Evolutionary conservation across 2,113 vertebrate species (phyloP).

Genomic region (Dissostichus mawsoni): DNA sequence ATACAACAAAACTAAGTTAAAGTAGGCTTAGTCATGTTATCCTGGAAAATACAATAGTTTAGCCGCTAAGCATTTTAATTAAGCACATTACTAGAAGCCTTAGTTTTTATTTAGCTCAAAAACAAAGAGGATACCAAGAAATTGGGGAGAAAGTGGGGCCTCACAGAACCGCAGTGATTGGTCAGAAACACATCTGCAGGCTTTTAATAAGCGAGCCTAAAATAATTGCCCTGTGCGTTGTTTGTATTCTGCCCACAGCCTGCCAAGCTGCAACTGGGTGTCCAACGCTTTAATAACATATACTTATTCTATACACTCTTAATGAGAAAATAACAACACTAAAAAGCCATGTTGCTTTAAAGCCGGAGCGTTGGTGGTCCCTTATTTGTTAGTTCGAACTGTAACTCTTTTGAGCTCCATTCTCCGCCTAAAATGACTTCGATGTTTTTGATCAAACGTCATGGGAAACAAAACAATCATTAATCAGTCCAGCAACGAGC

Average conservation of each 20-base stretch:
- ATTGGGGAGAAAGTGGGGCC: slow-evolving; percentile 24
- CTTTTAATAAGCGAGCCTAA: slow-evolving; percentile 52
- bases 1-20: background rate
- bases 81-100: background rate
- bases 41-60: slow-evolving; percentile 23
- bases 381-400: slow-evolving; percentile 23
- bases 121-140: too few species aligned
- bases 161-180: slow-evolving; percentile 55
- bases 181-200: slow-evolving; percentile 69
- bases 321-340: slow-evolving; percentile 71
- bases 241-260: slow-evolving; percentile 41
- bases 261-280: slow-evolving; percentile 62
- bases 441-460: slow-evolving; percentile 50
- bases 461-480: slow-evolving; percentile 36
- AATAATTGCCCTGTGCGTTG: slow-evolving; percentile 63
- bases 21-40: background rate
- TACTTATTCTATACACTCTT: slow-evolving; percentile 64
- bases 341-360: slow-evolving; percentile 52
- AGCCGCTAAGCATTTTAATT: background rate
- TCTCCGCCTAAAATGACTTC: background rate
- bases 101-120: too few species aligned
- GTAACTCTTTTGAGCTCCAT: slow-evolving; percentile 39
- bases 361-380: slow-evolving; percentile 67
- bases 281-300: slow-evolving; percentile 59
- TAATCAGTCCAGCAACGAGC: slow-evolving; percentile 17